These are phyloP conservation scores for Nothocercus julius DNA, from an alignment of 2,113 vertebrate species.

Conservation along the genomic window DNA sequence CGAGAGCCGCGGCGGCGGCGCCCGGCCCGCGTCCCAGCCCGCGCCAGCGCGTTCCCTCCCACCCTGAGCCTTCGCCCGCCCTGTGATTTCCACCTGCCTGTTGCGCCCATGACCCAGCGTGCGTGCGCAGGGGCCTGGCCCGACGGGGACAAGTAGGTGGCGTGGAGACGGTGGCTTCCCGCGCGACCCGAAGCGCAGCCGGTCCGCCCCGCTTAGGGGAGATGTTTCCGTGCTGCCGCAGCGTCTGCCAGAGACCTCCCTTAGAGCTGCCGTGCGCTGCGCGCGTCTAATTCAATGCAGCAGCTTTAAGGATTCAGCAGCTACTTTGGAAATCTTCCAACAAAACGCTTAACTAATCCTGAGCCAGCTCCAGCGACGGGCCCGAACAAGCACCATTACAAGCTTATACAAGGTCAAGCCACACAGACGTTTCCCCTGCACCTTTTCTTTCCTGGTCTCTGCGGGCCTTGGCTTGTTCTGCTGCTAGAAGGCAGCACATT, in stretches of 20 bases:
- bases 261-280: background rate
- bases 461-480: background rate
- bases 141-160: background rate
- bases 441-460: rapidly evolving
- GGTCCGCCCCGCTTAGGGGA: background rate
- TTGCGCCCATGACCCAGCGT: too few species aligned
- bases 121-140: too few species aligned
- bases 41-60: too few species aligned
- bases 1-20: too few species aligned
- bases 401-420: rapidly evolving
- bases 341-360: background rate
- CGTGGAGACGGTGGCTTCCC: background rate
- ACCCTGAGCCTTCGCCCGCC: too few species aligned
- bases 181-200: rapidly evolving
- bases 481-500: background rate
- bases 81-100: too few species aligned
- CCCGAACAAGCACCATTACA: background rate
- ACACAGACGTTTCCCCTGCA: background rate
- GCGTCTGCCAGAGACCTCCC: background rate
- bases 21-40: too few species aligned
- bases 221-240: background rate
- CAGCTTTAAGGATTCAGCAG: rapidly evolving
- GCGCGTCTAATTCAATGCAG: background rate
- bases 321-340: background rate
- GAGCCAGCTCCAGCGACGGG: background rate